These are phyloP conservation scores for Pitangus sulphuratus DNA, from an alignment of 2,797 vertebrate genomes.

Conservation along the genomic window DNA sequence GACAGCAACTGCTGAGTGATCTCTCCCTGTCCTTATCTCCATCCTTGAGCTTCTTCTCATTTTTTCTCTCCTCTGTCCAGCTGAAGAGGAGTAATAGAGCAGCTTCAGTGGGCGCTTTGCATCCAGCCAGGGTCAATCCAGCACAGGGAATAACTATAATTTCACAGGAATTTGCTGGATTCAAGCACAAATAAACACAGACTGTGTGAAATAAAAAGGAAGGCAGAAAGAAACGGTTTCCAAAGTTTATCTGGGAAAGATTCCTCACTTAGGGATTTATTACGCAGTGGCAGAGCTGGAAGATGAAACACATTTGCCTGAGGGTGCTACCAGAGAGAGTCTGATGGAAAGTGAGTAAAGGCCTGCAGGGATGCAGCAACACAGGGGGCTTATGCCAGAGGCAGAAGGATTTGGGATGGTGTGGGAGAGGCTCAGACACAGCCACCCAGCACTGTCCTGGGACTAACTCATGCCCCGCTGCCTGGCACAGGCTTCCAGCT, in stretches of 20 bases:
- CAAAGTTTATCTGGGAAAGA: neutral
- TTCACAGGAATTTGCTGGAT: neutral
- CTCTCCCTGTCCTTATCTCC: neutral
- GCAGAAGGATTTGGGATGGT: neutral
- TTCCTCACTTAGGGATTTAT: neutral
- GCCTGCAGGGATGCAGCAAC: neutral
- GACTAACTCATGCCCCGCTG: neutral
- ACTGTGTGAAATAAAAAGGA: neutral
- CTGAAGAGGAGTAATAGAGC: neutral
- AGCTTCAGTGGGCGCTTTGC: neutral
- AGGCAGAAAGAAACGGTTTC: neutral
- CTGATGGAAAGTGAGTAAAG: neutral
- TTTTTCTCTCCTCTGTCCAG: neutral
- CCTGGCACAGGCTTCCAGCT: neutral
- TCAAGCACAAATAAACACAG: neutral
- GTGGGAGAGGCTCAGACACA: neutral
- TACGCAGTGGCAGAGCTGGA: neutral
- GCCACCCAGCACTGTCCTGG: neutral
- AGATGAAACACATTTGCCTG: neutral
- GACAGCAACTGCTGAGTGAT: neutral
- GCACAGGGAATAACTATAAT: accelerated
- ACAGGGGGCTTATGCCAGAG: neutral
- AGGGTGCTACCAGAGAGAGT: neutral
- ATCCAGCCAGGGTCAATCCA: neutral
- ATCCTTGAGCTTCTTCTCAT: neutral